Percentiles rank a stretch among this genome's conserved stretches.
phyloP scores from a whole-genome alignment of 1,140 invertebrate genomes.

The Himalopsyche phryganea region DNA sequence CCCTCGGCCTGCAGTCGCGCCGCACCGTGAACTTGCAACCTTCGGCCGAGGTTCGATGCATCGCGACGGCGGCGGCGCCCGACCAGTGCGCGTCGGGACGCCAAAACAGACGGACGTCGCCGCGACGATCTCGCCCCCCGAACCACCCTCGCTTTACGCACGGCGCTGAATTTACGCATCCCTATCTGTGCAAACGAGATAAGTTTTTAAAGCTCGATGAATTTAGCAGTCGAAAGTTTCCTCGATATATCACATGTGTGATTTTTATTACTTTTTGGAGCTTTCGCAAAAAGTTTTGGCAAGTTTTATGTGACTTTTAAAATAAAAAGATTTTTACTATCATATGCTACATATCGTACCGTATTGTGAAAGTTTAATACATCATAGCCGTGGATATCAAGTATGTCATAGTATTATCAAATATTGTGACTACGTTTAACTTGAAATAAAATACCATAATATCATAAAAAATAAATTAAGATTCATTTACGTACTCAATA shows the following conservation, averaged over 20 bases:
- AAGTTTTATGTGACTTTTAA: not conserved
- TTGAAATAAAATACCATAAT: too few relatives aligned
- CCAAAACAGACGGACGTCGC: slow-evolving; percentile 13
- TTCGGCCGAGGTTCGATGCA: not conserved
- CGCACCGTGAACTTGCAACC: slow-evolving; percentile 20
- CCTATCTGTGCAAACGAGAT: not conserved
- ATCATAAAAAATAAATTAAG: too few relatives aligned
- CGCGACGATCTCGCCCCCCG: slow-evolving; percentile 1
- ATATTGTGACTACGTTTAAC: too few relatives aligned
- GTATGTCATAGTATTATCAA: too few relatives aligned
- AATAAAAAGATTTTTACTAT: too few relatives aligned
- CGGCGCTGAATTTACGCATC: not conserved
- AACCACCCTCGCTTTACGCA: not conserved
- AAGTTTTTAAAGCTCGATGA: not conserved
- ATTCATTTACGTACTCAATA: too few relatives aligned
- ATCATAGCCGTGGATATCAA: too few relatives aligned
- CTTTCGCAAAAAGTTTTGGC: not conserved
- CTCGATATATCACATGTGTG: not conserved
- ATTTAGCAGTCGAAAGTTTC: not conserved
- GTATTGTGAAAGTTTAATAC: too few relatives aligned
- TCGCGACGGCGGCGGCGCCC: slow-evolving; percentile 3
- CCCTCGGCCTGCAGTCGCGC: not conserved
- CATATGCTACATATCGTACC: too few relatives aligned
- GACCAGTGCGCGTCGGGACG: slow-evolving; percentile 30
- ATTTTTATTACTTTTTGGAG: not conserved